phyloP scores from a whole-genome alignment of 2,797 vertebrate genomes.

The Manis javanica region DNA sequence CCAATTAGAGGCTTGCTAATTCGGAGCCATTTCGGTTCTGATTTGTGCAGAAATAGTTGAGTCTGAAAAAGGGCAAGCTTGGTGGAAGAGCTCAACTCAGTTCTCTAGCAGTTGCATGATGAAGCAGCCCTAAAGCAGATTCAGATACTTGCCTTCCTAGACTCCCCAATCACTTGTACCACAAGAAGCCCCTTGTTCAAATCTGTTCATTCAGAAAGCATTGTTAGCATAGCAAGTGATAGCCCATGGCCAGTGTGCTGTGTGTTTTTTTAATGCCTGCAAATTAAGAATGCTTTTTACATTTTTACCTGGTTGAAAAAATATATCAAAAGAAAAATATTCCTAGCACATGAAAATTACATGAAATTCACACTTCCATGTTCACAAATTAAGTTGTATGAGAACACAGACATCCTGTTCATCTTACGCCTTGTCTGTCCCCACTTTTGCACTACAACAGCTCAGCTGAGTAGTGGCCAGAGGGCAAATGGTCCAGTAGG shows the following conservation, averaged over 20 bases:
- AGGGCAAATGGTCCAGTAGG: too few species aligned
- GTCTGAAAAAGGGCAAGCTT: background rate
- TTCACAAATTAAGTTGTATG: background rate
- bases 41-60: background rate
- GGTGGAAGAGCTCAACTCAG: background rate
- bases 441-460: too few species aligned
- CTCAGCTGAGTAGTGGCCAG: accelerated
- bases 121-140: background rate
- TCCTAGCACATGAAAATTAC: background rate
- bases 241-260: background rate
- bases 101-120: background rate
- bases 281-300: background rate
- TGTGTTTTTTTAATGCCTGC: background rate
- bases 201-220: background rate
- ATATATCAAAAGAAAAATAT: background rate
- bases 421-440: background rate
- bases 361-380: background rate
- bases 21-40: background rate
- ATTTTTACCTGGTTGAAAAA: background rate
- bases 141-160: background rate
- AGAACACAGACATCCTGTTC: too few species aligned
- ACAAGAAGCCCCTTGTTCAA: background rate
- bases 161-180: background rate
- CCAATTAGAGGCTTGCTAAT: too few species aligned
- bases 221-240: background rate